Conservation (phyloP, 2,797 vertebrate genomes). For the Epinephelus malabaricus region DNA sequence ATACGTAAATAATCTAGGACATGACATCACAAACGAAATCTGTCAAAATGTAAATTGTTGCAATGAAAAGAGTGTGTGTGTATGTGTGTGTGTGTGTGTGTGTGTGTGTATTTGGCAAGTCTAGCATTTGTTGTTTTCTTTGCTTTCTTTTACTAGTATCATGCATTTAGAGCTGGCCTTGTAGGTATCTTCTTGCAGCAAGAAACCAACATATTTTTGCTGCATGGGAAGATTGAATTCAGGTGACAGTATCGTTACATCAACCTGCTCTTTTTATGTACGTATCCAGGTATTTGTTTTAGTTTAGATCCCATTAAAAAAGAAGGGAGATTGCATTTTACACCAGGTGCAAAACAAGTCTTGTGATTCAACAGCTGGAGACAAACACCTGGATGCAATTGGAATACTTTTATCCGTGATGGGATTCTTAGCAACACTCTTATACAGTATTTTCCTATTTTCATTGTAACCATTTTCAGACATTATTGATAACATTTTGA, state of each 20-base stretch:
- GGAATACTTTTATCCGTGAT: constrained; percentile 10
- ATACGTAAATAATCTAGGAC: background rate
- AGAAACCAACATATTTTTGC: background rate
- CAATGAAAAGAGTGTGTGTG: background rate
- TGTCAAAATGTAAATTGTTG: background rate
- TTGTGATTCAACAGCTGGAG: constrained; percentile 5
- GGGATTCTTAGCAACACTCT: background rate
- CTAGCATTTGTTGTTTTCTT: background rate
- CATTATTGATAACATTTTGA: constrained; percentile 53
- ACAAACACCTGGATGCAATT: constrained; percentile 17
- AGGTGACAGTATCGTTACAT: background rate
- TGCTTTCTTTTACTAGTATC: background rate
- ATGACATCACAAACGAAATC: background rate
- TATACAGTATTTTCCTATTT: constrained; percentile 12
- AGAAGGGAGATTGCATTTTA: background rate
- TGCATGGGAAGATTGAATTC: background rate
- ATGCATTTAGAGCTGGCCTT: background rate
- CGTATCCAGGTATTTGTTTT: background rate
- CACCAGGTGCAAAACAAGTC: constrained; percentile 7
- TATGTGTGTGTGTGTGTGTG: background rate
- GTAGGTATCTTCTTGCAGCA: no score
- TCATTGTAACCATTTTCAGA: constrained; percentile 33
- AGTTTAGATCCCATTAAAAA: background rate
- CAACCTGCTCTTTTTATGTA: background rate
- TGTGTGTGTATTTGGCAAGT: background rate